Conservation (phyloP, 2,113 vertebrate genomes). For the Pelusios castaneus region DNA sequence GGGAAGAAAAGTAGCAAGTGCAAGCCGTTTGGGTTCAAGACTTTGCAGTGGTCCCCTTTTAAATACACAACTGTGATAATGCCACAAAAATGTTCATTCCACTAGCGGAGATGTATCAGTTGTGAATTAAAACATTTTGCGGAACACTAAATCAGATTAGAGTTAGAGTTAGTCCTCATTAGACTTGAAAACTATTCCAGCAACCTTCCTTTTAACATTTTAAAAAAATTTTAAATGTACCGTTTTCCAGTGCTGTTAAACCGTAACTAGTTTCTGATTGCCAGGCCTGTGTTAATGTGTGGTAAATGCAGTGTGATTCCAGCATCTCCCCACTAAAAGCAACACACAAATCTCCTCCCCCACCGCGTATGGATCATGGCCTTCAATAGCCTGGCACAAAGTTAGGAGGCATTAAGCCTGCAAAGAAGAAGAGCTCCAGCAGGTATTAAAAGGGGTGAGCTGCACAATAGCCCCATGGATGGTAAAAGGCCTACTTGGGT, state of each 20-base stretch:
- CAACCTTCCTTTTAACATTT: background rate
- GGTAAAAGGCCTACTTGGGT: background rate
- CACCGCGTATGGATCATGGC: background rate
- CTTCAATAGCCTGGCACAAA: background rate
- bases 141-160: background rate
- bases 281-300: background rate
- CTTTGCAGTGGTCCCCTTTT: background rate
- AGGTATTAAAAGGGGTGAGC: background rate
- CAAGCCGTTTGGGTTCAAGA: constrained; percentile 16
- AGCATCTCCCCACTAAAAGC: background rate
- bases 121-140: background rate
- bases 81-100: background rate
- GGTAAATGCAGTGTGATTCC: background rate
- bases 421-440: background rate
- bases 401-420: background rate
- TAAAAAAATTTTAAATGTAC: background rate
- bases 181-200: background rate
- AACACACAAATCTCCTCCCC: background rate
- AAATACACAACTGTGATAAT: background rate
- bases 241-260: background rate
- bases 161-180: background rate
- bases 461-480: background rate
- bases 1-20: constrained; percentile 29
- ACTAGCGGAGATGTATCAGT: background rate
- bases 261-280: background rate